These are phyloP conservation scores for Scomber scombrus DNA, from an alignment of 2,113 vertebrate genomes.

Conservation along the genomic window DNA sequence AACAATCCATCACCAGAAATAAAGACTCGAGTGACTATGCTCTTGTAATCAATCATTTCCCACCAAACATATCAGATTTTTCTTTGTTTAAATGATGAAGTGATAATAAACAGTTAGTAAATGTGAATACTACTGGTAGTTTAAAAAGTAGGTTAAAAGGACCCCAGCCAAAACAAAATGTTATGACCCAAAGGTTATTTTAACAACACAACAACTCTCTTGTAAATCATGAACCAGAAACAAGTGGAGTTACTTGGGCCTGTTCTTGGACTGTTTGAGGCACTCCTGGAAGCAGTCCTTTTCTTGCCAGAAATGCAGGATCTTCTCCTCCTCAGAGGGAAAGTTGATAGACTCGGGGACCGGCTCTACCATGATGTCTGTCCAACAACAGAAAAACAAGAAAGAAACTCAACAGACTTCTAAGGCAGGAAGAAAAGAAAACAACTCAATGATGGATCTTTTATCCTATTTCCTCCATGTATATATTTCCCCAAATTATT, in stretches of 20 bases:
- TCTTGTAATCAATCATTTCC: background rate
- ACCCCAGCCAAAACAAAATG: too few species aligned
- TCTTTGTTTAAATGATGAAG: too few species aligned
- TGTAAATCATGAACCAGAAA: background rate
- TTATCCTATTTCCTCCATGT: background rate
- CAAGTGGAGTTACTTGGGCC: conserved; percentile 86
- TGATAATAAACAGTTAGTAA: too few species aligned
- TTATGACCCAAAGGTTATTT: background rate
- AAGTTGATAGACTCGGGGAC: conserved; percentile 94
- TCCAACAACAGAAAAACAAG: background rate
- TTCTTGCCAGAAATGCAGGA: conserved; percentile 90
- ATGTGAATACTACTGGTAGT: too few species aligned
- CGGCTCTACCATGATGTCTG: conserved; percentile 90
- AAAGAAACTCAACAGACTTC: background rate
- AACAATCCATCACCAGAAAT: background rate
- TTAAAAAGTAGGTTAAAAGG: too few species aligned
- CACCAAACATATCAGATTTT: background rate
- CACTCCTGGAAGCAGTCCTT: conserved; percentile 95
- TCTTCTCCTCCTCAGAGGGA: conserved; percentile 92
- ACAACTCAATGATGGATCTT: background rate
- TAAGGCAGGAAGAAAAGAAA: background rate
- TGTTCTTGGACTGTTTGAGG: conserved; percentile 94
- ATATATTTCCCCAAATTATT: too few species aligned
- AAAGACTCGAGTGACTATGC: too few species aligned
- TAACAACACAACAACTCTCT: background rate